phyloP scores from a whole-genome alignment of 2,797 vertebrate genomes.

The Hippopotamyrus pictus region DNA sequence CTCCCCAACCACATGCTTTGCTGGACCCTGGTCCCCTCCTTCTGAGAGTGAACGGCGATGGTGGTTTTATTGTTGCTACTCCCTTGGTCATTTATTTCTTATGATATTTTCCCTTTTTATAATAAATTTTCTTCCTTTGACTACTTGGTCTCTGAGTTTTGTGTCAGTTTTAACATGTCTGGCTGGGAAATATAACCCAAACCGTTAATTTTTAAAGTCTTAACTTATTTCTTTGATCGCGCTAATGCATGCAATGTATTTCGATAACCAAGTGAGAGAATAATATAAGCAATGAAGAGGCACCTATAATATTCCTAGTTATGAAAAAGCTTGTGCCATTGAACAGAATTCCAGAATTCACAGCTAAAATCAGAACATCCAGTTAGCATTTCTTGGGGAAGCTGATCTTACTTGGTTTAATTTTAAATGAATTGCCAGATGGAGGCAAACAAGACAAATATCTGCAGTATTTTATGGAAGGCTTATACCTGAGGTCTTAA shows the following conservation, averaged over 20 bases:
- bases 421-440: not conserved
- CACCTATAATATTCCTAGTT: not conserved
- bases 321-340: not conserved
- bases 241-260: not conserved
- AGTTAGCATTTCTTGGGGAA: not conserved
- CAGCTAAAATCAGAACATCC: not conserved
- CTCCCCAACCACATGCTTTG: not conserved
- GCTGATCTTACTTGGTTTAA: not conserved
- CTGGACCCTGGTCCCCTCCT: not conserved
- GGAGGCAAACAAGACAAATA: not conserved
- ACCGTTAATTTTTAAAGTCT: not conserved
- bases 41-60: not conserved
- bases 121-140: not conserved
- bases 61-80: not conserved
- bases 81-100: not conserved
- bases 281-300: not conserved
- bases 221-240: not conserved
- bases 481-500: not conserved
- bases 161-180: not conserved
- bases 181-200: not conserved
- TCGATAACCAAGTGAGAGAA: not conserved
- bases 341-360: not conserved
- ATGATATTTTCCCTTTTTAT: not conserved
- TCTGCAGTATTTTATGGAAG: not conserved
- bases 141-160: not conserved